Evolutionary conservation across 2,888 invertebrate species (phyloP), one percentile per base, ranked within the genome.

Genomic region (Phortica okadai): DNA sequence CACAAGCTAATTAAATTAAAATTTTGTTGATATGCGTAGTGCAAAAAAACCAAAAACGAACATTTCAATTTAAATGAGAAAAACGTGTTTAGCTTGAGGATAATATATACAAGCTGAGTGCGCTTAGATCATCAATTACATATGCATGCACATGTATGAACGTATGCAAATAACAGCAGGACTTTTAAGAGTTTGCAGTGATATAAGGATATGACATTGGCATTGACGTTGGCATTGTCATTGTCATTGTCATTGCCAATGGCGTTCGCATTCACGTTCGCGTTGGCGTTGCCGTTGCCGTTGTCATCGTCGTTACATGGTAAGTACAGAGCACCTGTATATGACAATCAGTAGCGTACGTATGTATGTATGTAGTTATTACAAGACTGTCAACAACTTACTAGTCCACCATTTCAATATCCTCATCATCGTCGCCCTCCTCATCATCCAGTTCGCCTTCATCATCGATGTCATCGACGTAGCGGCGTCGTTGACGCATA

Each of bases 381-480:
- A 2, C 1, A n/a, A 67, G 44, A 42, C 6, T 45, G 21, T 14
- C 44, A 41, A 69, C 14, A 33, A 89, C 90, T 90, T 80, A 90
- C 90, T 85, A 91, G 76, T 91, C 90, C 74, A 86, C 80, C 84
- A 89, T 83, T 76, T 91, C 89, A 74, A 91, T 83, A 41, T 91
- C 90, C 45, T 50, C 89, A 50, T 88, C 89, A 72, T 82, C 84
- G 74, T 82, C 82, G 25, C 79, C 78, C 8, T 78, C 78, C 8
- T 83, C 82, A 6, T 82, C 78, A 0, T 83, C 83, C 62, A 62
- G 73, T 16, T 86, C 87, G 59, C 84, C 84, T 21, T 83, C 83
- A 16, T 83, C 82, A 0, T 83, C 84, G 3, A 82, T 74, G 5
- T 84, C 86, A 25, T 89, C 83, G 0, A 80, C 84, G 58, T 88